Base-by-base conservation (phyloP, 2,888 invertebrate genomes). In the Latheticus oryzae region DNA sequence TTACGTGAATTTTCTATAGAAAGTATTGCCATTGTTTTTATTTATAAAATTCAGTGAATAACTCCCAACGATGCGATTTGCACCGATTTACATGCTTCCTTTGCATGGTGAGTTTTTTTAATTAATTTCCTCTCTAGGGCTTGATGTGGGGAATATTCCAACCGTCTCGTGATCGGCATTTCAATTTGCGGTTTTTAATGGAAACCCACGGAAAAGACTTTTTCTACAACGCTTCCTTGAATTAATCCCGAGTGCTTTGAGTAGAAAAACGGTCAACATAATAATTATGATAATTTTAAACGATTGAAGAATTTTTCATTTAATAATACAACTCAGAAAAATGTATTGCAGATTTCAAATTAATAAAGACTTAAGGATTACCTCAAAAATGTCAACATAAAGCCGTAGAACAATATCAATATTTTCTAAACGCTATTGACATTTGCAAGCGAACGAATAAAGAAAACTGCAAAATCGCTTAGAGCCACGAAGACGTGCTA, bases 181-280 rank as follows among this genome's bases (percentile, higher is more conserved):
- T 47, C 47, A 47, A 47, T 47, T 47, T 33, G 47, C 15, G 47
- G 47, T 47, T 47, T 47, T 35, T 47, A 47, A 47, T 47, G 47
- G 47, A 32, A 47, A 33, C 47, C 47, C 24, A 30, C 21, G 35
- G 33, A 47, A 35, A 9, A 45, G 47, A 33, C 47, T 33, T 47
- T 33, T 32, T 24, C 47, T 42, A 35, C 47, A 33, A 21, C 47
- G 35, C 35, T 47, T 32, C 33, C 47, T 35, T 35, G 12, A 33
- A 47, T 47, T 47, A 47, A 47, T 47, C 47, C 33, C 33, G 12
- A 28, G 28, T 26, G 42, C 28, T 8, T 5, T 9, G 28, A 28
- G 40, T 13, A 24, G 40, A 40, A 26, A 24, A 9, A 23, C 42
- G 42, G 42, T 42, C 42, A 42, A 42, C 28, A 42, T 15, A 28